phyloP scores from a whole-genome alignment of 2,888 invertebrate species.

The Phyto melanocephala region DNA sequence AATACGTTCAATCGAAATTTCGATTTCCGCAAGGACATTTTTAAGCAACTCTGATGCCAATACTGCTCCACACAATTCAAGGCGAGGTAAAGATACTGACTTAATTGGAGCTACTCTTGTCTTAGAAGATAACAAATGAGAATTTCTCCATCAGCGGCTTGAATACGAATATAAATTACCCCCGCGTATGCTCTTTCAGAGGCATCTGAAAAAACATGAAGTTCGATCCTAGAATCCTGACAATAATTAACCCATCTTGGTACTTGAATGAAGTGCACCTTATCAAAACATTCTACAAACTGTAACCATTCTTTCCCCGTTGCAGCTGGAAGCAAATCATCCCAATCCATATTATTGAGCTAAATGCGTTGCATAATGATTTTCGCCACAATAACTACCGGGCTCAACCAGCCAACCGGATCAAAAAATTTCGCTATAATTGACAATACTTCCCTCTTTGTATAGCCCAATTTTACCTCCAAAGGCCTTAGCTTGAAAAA shows the following conservation, averaged over 20 bases:
- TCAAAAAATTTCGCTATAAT: background rate
- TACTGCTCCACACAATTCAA: slow-evolving; percentile 10
- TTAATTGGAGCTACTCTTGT: background rate
- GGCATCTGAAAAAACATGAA: too few species aligned
- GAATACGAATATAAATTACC: too few species aligned
- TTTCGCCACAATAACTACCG: background rate
- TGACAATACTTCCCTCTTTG: background rate
- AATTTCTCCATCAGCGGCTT: too few species aligned
- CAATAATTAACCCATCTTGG: too few species aligned
- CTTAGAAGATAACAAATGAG: background rate
- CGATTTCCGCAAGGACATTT: background rate
- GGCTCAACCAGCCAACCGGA: background rate
- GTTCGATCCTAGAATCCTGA: too few species aligned
- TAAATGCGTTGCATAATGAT: background rate
- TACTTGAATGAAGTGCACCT: too few species aligned
- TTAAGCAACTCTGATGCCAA: background rate
- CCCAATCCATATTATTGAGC: background rate
- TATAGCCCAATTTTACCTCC: background rate
- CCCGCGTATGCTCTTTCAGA: too few species aligned
- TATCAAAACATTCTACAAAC: too few species aligned
- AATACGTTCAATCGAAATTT: background rate
- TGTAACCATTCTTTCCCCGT: too few species aligned
- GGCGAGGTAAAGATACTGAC: background rate
- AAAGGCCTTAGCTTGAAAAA: background rate
- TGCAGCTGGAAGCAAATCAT: background rate